Conservation (phyloP, 1,140 invertebrate species). For the Harpegnathos saltator region DNA sequence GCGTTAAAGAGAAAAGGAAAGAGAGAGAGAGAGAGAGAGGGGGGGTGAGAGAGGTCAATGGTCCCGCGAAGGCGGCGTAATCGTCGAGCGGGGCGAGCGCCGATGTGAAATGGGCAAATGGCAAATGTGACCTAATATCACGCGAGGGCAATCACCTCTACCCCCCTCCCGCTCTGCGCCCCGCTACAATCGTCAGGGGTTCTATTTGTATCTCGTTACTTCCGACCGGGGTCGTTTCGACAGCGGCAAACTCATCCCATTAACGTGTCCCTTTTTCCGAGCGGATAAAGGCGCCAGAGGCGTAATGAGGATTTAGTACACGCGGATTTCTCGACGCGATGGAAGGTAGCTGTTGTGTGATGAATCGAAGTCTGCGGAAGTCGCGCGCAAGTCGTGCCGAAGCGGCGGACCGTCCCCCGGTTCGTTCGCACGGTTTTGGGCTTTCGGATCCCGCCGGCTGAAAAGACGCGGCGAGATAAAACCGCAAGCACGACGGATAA, state of each 20-base stretch:
- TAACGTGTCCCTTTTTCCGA: neutral
- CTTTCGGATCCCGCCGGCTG: no score
- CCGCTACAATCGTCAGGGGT: conserved; percentile 74
- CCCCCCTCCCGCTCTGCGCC: conserved; percentile 61
- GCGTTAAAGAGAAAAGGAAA: no score
- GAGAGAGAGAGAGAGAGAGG: no score
- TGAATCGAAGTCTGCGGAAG: neutral
- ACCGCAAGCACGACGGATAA: no score
- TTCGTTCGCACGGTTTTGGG: neutral
- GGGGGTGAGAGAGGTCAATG: conserved; percentile 56
- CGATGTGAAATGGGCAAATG: conserved; percentile 49
- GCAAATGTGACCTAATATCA: conserved; percentile 79
- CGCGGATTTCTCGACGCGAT: neutral
- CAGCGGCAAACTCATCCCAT: conserved; percentile 43
- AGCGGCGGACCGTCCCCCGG: no score
- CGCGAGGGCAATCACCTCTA: conserved; percentile 76
- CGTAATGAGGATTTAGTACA: neutral
- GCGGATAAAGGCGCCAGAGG: neutral
- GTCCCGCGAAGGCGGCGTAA: conserved; percentile 65
- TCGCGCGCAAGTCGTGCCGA: neutral
- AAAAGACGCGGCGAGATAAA: neutral
- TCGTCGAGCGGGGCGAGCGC: conserved; percentile 48
- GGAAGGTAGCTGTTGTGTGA: neutral
- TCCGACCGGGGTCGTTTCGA: conserved; percentile 70
- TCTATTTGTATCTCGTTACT: conserved; percentile 83